Evolutionary conservation across 2,113 vertebrate genomes (phyloP), one percentile per base, ranked within the genome.

Genomic region (Corythornis vintsioides): DNA sequence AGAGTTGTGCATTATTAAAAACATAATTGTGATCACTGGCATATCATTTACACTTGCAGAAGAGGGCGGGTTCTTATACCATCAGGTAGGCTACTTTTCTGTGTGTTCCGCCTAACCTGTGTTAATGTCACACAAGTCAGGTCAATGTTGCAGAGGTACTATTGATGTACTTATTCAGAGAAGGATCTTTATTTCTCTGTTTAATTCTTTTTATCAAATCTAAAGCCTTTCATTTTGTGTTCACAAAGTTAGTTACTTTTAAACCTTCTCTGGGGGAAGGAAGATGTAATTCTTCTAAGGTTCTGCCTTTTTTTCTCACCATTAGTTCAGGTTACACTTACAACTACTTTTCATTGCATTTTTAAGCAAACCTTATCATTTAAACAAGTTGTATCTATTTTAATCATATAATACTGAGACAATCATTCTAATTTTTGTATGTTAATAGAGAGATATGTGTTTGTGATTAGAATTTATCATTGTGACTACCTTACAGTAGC

Each of bases 1-100:
- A 92, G 86, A 96, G 81, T 71, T 95, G 22, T 89, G 84, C 90
- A 85, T 92, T 95, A 90, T 95, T 87, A 13, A 65, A 84, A 83
- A 80, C 42, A 25, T 70, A 53, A 35, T 60, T 1, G 0, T 94
- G 71, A 94, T 90, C 89, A 61, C 71, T 82, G 56, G 33, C 86
- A 42, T 75, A 72, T 73, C 59, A 89, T 67, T 70, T 92, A 52
- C 79, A 66, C 83, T 85, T 85, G 71, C 52, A 89, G 91, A 89
- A 82, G 70, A 95, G 86, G 92, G 88, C 86, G 90, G 59, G 83
- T 79, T 82, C 72, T 59, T 71, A 7, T 25, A 21, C 77, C 31
- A 92, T 93, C 42, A 50, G 28, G 45, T 2, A 1, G 20, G 21
- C 22, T 94, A 76, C 33, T 89, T 90, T 94, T 83, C 48, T 64